Conservation (phyloP, 2,113 vertebrate species). For the Rhombomys opimus region DNA sequence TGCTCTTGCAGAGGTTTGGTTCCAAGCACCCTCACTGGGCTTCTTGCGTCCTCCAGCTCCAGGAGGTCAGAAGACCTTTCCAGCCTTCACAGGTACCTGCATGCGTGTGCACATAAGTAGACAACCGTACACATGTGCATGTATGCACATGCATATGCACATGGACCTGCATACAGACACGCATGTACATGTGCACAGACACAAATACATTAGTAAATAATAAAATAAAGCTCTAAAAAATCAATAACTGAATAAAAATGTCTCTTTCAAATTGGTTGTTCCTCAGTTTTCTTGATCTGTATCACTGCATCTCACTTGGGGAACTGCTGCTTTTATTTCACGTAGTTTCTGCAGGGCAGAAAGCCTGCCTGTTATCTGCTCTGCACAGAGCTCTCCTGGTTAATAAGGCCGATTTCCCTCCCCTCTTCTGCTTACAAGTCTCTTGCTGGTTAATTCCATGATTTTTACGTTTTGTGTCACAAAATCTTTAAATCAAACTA, state of each 20-base stretch:
- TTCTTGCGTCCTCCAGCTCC: background rate
- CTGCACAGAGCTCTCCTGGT: background rate
- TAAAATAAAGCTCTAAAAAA: background rate
- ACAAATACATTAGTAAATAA: background rate
- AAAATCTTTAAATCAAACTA: slow-evolving; percentile 1
- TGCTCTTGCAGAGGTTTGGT: background rate
- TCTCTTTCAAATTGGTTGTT: background rate
- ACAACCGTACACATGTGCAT: too few species aligned
- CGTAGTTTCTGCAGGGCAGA: background rate
- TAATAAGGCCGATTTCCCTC: background rate
- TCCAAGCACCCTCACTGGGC: background rate
- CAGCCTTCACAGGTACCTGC: background rate
- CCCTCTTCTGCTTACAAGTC: background rate
- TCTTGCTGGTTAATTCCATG: slow-evolving; percentile 10
- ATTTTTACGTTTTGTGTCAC: slow-evolving; percentile 39
- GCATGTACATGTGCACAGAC: background rate
- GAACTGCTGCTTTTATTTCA: background rate
- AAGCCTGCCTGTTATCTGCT: background rate
- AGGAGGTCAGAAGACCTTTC: background rate
- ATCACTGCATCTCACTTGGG: background rate
- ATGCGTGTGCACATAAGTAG: background rate
- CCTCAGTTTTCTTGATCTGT: background rate
- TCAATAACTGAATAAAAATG: background rate
- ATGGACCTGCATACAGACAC: too few species aligned
- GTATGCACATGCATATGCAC: too few species aligned